These are phyloP conservation scores for Biston stratarius DNA, from an alignment of 2,888 invertebrate species.

Conservation along the genomic window DNA sequence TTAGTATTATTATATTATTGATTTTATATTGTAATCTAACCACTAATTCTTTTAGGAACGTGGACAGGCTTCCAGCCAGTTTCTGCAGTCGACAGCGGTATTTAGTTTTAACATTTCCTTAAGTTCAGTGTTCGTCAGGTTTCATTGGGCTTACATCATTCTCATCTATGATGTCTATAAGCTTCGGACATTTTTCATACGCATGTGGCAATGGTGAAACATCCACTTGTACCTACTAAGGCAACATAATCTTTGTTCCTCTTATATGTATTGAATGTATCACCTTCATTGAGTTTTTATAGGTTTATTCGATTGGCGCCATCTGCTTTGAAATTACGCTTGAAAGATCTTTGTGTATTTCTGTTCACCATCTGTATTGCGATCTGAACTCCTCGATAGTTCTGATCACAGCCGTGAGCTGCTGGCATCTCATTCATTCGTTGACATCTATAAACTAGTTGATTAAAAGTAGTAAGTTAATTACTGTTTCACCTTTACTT, in stretches of 20 bases:
- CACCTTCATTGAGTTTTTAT: slow-evolving; percentile 8
- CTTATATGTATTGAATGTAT: background rate
- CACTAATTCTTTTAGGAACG: slow-evolving; percentile 77
- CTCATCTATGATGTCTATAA: slow-evolving; percentile 25
- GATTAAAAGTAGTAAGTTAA: background rate
- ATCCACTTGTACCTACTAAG: too few species aligned
- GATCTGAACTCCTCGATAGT: background rate
- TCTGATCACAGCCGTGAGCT: background rate
- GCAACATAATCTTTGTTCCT: too few species aligned
- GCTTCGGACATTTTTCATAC: too few species aligned
- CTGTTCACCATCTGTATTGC: background rate
- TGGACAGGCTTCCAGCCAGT: slow-evolving; percentile 79
- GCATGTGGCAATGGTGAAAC: too few species aligned
- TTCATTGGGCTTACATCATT: slow-evolving; percentile 38
- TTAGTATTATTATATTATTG: background rate
- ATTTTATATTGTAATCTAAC: slow-evolving; percentile 48
- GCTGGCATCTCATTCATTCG: background rate
- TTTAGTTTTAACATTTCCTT: slow-evolving; percentile 53
- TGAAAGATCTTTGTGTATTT: background rate
- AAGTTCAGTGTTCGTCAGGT: slow-evolving; percentile 33
- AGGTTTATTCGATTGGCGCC: background rate
- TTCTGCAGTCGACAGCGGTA: slow-evolving; percentile 74
- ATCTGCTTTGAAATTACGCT: background rate
- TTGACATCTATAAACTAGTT: background rate
- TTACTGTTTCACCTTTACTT: background rate